Evolutionary conservation across 2,797 vertebrate genomes (phyloP).

Genomic region (Cuculus canorus): DNA sequence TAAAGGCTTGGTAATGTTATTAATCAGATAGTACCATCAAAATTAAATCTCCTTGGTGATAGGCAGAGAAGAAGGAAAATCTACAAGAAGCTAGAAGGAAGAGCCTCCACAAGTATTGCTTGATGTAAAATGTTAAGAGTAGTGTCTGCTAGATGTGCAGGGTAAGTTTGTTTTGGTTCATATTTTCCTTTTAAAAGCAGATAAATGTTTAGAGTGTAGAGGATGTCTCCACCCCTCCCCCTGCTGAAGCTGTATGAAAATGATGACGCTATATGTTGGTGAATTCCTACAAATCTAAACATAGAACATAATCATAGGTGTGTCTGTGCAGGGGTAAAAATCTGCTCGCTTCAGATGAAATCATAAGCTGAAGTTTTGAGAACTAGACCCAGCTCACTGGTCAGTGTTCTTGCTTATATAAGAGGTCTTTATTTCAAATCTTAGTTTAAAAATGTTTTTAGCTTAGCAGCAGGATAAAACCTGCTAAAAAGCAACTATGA

Average conservation of each 20-base stretch:
- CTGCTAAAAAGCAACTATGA: neutral
- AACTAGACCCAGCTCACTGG: neutral
- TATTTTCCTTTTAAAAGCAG: conserved; percentile 17
- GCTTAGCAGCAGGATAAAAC: conserved; percentile 3
- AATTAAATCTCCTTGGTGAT: neutral
- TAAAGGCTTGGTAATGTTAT: neutral
- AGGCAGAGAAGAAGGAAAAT: conserved; percentile 12
- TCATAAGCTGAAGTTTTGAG: neutral
- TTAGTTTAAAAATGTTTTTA: conserved; percentile 14
- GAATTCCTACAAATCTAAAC: conserved; percentile 18
- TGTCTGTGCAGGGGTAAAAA: neutral
- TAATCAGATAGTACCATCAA: neutral
- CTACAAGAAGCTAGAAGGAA: neutral
- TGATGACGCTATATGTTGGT: neutral
- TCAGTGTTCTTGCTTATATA: neutral
- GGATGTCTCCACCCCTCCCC: neutral
- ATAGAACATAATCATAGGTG: neutral
- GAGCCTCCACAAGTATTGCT: neutral
- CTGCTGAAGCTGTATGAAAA: neutral
- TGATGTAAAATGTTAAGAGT: neutral
- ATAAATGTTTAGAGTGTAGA: neutral
- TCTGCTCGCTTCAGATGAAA: neutral
- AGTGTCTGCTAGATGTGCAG: conserved; percentile 6
- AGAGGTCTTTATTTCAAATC: conserved; percentile 19
- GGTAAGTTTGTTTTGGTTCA: conserved; percentile 34